Evolutionary conservation across 2,797 vertebrate species (phyloP), one percentile per base, ranked within the genome.

Genomic region (Chiroxiphia lanceolata): DNA sequence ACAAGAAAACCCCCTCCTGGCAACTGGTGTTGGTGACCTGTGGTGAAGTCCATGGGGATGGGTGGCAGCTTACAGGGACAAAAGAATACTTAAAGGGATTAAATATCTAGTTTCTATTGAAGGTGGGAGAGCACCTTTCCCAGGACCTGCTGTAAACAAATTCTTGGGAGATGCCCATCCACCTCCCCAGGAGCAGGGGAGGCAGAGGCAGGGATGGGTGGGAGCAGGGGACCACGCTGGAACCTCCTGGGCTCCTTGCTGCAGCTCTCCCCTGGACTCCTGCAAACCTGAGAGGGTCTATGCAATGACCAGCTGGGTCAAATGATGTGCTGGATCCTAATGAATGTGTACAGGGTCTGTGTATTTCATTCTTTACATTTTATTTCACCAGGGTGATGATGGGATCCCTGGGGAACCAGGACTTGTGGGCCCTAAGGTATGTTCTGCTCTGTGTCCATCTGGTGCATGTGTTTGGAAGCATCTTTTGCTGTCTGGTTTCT

Each of bases 381-480:
- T 77, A 6, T 95, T 67, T 97, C 50, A 47, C 88, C 96, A 99
- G 99, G 99, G 99, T 74, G 98, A 98, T 42, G 98, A 98, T 19
- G 99, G 99, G 33, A 96, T 94, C 11, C 97, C 98, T 3, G 98
- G 99, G 75, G 97, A 98, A 31, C 96, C 98, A 83, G 99, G 99
- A 78, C 94, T 91, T 23, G 97, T 97, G 64, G 99, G 99, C 47
- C 87, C 93, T 44, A 99, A 99, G 98, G 99, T 99, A 75, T 0
- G 59, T 90, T 74, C 81, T 77, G 45, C 25, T 57, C 48, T 2
- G 4, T 40, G 21, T 56, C 70, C 12, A 5, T 9, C 82, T 36
- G 1, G n/a, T 1, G 7, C 10, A 1, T 4, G 8, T 11, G 59
- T 7, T 69, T 61, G 44, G 71, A 50, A 34, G 31, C 25, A 36